Base-by-base conservation (phyloP, 2,113 vertebrate genomes). In the Urocynchramus pylzowi region DNA sequence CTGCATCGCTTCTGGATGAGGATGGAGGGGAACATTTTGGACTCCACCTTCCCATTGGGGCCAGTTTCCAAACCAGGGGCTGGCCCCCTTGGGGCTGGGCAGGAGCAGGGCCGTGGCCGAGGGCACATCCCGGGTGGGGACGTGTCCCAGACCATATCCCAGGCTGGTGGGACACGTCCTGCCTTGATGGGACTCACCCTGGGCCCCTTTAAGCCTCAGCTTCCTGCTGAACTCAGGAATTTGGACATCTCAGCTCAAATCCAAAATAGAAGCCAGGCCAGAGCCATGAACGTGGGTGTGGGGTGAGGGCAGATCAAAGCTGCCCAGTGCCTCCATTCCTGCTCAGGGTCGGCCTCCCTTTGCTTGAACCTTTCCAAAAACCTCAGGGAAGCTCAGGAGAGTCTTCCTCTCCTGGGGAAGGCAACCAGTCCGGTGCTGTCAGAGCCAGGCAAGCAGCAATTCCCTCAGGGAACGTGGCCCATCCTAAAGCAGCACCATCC, bases 241-340 rank as follows among this genome's bases (percentile, higher is more conserved):
- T 76, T 26, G 54, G 16, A 10, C 30, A 26, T 10, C 11, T 30
- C 77, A 60, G 33, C 35, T 64, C 63, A 33, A 52, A 45, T 35
- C 24, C 13, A 3, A 5, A 28, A 9, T 16, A 15, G 41, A 26
- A 83, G 49, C 35, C 3, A 1, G 7, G 35, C 20, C 35, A 44
- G 56, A 61, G 50, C 52, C 4, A 0, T 0, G 6, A 24, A 4
- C 0, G 0, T 13, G 47, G 80, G 2, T 13, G 2, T 4, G 37
- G 37, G 28, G 3, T 24, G 33, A 41, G 28, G 33, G 9, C 6
- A 5, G 35, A 64, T 3, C 67, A 50, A 27, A 83, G 44, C 52
- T 76, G 22, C 33, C 65, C 12, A 2, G 1, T 2, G 11, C 11
- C 63, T 28, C 47, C 3, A 0, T 57, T 59, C 3, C 4, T 11